Evolutionary conservation across 2,113 vertebrate species (phyloP), one percentile per base, ranked within the genome.

Genomic region (Osmerus mordax): DNA sequence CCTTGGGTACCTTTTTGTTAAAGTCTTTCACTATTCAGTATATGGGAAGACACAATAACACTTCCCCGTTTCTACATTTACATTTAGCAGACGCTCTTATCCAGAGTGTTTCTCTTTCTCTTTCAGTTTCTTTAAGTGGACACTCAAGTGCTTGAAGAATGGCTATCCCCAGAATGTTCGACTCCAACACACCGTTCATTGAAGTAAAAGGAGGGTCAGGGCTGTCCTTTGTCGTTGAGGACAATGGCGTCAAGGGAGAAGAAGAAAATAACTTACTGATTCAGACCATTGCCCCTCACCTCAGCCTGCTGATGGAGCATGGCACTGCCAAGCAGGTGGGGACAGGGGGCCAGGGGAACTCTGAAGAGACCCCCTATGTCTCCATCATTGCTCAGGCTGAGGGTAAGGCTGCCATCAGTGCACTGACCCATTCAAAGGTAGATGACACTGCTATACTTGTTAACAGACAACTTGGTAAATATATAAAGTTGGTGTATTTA

Each of bases 361-460:
- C 84, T 4, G 75, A 81, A 55, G 92, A 81, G 65, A 23, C 71
- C 8, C 56, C 36, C 2, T 77, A 74, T 0, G 67, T 95, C 81
- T 94, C 95, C 75, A 92, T 96, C 77, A 95, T 96, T 2, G 94
- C 95, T 54, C 95, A 97, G 81, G 94, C 95, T 9, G 92, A 95
- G 78, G 94, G 96, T 98, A 86, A 95, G 95, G 41, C 41, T 47
- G 41, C 41, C 41, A 47, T 47, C 41, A 47, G 7, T 11, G 41
- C 41, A 47, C 41, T 47, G 41, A 12, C 41, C 41, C 41, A 47
- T 47, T 47, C 41, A 47, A 47, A 9, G 41, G 41, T 47, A 47
- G 41, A 47, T 47, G 2, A 47, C 9, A 5, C 9, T 5, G 41
- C 41, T 47, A 2, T 9, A 12, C 2, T 47, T 47, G 9, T 47